phyloP scores from a whole-genome alignment of 2,888 invertebrate genomes.

The Kryphioiulus occultus region DNA sequence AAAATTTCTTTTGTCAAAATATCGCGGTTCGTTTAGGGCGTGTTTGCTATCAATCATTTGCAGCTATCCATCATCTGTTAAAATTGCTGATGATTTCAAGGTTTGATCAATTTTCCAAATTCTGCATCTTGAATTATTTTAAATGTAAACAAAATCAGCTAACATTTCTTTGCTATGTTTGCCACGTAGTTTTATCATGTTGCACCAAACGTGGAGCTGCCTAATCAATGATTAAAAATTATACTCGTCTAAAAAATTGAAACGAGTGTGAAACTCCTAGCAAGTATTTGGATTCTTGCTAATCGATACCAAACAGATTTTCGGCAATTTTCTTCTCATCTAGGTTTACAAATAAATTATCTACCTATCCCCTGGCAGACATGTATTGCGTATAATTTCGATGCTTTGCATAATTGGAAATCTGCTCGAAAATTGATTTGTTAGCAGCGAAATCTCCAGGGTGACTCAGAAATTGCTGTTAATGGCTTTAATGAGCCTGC shows the following conservation, averaged over 20 bases:
- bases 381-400: background rate
- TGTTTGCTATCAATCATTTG: no score
- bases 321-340: background rate
- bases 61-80: no score
- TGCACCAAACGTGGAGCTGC: background rate
- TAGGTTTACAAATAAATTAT: constrained; percentile 12
- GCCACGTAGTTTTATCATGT: background rate
- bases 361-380: background rate
- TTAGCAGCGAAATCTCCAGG: background rate
- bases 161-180: no score
- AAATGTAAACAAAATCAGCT: no score
- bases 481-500: background rate
- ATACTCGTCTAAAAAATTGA: no score
- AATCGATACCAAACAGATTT: constrained; percentile 26
- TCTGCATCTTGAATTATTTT: no score
- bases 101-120: no score
- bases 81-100: no score
- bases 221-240: no score
- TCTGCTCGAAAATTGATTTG: background rate
- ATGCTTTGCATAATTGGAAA: background rate
- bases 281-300: background rate
- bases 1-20: background rate
- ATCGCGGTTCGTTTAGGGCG: background rate
- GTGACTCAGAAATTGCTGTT: background rate
- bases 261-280: no score